Conservation (phyloP, 2,888 invertebrate genomes). For the Chrysopilus asiliformis region DNA sequence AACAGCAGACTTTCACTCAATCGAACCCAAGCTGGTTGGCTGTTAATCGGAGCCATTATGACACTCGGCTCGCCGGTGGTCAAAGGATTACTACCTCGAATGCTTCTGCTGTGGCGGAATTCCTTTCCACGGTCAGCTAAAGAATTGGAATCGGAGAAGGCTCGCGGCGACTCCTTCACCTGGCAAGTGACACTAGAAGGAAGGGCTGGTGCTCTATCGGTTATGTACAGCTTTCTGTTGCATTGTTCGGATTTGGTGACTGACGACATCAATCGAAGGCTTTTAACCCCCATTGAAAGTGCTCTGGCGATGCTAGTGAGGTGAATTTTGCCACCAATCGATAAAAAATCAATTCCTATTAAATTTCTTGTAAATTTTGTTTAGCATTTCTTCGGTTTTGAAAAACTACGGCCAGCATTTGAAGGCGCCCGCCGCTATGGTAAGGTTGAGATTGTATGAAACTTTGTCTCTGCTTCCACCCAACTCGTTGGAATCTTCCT, state of each 20-base stretch:
- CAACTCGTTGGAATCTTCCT: slow-evolving; percentile 68
- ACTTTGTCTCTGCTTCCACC: slow-evolving; percentile 66
- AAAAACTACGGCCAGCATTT: slow-evolving; percentile 83
- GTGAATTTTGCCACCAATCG: slow-evolving; percentile 45
- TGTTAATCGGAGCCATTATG: slow-evolving; percentile 92
- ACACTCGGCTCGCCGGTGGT: slow-evolving; percentile 89
- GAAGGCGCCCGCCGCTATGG: slow-evolving; percentile 88
- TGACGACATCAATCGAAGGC: slow-evolving; percentile 80
- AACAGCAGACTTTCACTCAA: slow-evolving; percentile 90
- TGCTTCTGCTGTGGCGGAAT: slow-evolving; percentile 92
- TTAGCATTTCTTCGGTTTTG: slow-evolving; percentile 67
- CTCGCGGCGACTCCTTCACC: slow-evolving; percentile 93
- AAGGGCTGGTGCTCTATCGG: slow-evolving; percentile 88
- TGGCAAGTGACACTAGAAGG: slow-evolving; percentile 98
- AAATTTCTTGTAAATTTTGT: slow-evolving; percentile 3
- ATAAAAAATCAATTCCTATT: not conserved
- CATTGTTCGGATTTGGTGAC: slow-evolving; percentile 84
- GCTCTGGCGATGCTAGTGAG: slow-evolving; percentile 89
- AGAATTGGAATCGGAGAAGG: slow-evolving; percentile 93
- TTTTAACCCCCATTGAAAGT: slow-evolving; percentile 86
- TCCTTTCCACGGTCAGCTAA: slow-evolving; percentile 94
- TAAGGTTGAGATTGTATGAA: slow-evolving; percentile 84
- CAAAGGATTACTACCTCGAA: slow-evolving; percentile 78
- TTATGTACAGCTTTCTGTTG: slow-evolving; percentile 83
- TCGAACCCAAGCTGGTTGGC: slow-evolving; percentile 95